These are phyloP conservation scores for Panagrolaimus sp. DNA, from an alignment of 1,140 invertebrate species.

Conservation along the genomic window DNA sequence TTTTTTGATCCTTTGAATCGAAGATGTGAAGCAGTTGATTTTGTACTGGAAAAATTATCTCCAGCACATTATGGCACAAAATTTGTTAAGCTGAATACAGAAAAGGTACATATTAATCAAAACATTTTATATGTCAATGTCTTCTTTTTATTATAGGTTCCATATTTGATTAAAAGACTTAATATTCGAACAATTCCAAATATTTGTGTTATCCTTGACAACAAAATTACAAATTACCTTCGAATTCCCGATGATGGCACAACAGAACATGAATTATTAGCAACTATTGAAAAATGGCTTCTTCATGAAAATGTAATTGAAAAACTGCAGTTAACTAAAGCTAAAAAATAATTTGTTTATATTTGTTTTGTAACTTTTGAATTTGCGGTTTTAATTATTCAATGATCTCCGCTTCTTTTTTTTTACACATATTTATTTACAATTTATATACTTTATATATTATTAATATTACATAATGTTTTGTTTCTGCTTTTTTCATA, in stretches of 20 bases:
- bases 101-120: too few species aligned
- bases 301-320: conserved; percentile 10
- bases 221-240: conserved; percentile 23
- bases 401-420: too few species aligned
- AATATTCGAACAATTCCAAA: conserved; percentile 20
- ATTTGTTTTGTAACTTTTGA: too few species aligned
- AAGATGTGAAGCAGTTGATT: conserved; percentile 18
- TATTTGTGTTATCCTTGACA: conserved; percentile 19
- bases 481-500: too few species aligned
- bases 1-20: conserved; percentile 17
- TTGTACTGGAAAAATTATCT: conserved; percentile 18
- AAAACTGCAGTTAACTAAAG: neutral
- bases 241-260: conserved; percentile 13
- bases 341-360: too few species aligned
- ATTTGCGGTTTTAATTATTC: too few species aligned
- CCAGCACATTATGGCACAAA: conserved; percentile 18
- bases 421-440: too few species aligned
- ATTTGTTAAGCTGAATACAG: conserved; percentile 19
- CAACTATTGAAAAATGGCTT: neutral
- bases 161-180: conserved; percentile 22
- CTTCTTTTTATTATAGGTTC: neutral
- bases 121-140: too few species aligned
- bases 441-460: too few species aligned
- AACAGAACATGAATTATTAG: neutral
- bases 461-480: too few species aligned